Evolutionary conservation across 2,113 vertebrate species (phyloP).

Genomic region (Salminus brasiliensis): DNA sequence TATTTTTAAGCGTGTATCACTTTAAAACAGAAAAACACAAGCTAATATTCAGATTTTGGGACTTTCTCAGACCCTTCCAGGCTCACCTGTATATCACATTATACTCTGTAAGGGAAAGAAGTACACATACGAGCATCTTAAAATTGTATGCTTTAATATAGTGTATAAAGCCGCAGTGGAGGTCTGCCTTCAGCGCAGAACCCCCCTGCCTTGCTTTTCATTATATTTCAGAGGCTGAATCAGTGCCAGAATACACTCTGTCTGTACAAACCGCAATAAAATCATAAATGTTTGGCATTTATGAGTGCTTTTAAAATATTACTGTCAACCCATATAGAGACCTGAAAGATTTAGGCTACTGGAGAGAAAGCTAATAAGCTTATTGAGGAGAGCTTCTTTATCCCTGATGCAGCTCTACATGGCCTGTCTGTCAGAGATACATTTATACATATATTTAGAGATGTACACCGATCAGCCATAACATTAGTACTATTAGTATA

Average conservation of each 20-base stretch:
- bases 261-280: neutral
- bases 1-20: too few species aligned
- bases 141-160: neutral
- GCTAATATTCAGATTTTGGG: too few species aligned
- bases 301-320: neutral
- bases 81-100: too few species aligned
- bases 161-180: neutral
- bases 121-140: too few species aligned
- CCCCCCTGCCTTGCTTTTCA: neutral
- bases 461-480: neutral
- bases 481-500: too few species aligned
- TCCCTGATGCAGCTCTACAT: neutral
- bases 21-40: too few species aligned
- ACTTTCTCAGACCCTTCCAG: too few species aligned
- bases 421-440: neutral
- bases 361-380: neutral
- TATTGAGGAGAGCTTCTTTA: neutral
- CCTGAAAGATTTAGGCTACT: neutral
- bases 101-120: too few species aligned
- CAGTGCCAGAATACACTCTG: neutral
- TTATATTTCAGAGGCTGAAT: neutral
- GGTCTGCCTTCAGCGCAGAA: neutral
- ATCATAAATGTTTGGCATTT: neutral
- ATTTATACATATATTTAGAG: neutral
- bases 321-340: neutral